Evolutionary conservation across 2,888 invertebrate genomes (phyloP), one percentile per base, ranked within the genome.

Genomic region (Lasioglossum figueresi): DNA sequence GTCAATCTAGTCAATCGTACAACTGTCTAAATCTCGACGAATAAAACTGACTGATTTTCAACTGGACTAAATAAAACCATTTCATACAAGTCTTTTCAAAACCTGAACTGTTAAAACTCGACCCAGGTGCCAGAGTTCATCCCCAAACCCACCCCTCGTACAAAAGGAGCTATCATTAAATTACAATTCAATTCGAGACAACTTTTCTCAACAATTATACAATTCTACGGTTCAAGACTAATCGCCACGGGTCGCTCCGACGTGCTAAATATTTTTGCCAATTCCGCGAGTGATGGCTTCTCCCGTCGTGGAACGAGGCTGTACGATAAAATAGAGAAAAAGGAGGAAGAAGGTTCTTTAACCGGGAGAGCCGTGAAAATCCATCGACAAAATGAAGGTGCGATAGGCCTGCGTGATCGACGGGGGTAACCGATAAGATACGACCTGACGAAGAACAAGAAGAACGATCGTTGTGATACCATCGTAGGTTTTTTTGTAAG

Each of bases 331-430:
- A 34, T 37, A 8, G 56, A 34, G 34, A 37, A 16, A 19, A 31
- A 82, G 31, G 23, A 34, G 37, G 45, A n/a, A 48, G 43, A 45
- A 52, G 40, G 4, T 45, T 23, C n/a, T n/a, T 56, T 27, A 31
- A 3, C 31, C 31, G 52, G 40, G n/a, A 56, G 56, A 37, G 72
- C 31, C 73, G 34, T 19, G 72, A 31, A 19, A 45, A 66, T 70
- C 31, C 45, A 71, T 83, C 72, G 75, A 43, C 52, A 75, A 63
- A 16, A 82, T 56, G 31, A 52, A 75, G 71, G 66, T 66, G 66
- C 66, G 68, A 63, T 84, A 84, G 84, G 84, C 84, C 84, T 78
- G 78, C 76, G 83, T 75, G 84, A 40, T 70, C 37, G 66, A 34
- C 31, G 63, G 66, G 56, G 56, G n/a, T 1, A 31, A 63, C 63